Conservation (phyloP, 2,113 vertebrate genomes). For the Donacobius atricapilla region DNA sequence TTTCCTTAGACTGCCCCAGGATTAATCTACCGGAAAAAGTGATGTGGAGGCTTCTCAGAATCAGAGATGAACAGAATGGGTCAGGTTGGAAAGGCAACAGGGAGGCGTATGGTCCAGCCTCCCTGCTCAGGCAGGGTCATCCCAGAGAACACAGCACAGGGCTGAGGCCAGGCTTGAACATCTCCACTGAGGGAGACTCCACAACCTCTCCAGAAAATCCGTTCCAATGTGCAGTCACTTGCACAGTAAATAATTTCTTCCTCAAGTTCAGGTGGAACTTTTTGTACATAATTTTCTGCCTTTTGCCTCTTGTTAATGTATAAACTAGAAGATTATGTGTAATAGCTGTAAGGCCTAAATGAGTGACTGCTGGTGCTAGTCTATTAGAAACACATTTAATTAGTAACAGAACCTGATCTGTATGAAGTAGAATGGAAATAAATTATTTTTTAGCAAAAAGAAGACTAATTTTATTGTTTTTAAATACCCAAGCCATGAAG, state of each 20-base stretch:
- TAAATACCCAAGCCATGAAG: not conserved
- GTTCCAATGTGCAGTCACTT: not conserved
- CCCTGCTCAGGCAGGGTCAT: not conserved
- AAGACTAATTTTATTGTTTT: not conserved
- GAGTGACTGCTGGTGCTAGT: not conserved
- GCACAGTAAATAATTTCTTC: not conserved
- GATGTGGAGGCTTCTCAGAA: not conserved
- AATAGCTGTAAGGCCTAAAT: not conserved
- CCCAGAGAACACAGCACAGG: rapidly evolving
- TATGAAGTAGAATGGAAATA: not conserved
- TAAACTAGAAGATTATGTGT: not conserved
- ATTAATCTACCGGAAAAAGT: not conserved
- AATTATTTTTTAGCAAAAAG: not conserved
- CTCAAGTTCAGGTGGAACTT: not conserved
- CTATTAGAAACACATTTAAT: not conserved
- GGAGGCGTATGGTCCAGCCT: not conserved
- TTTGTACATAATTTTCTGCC: not conserved
- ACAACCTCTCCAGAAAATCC: not conserved
- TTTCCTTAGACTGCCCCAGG: not conserved
- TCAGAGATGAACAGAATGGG: not conserved
- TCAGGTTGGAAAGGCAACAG: not conserved
- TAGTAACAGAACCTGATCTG: not conserved
- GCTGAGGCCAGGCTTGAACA: not conserved
- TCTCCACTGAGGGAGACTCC: too few relatives aligned
- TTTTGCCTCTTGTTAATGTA: not conserved